phyloP scores from a whole-genome alignment of 2,888 invertebrate species.

The Cremastobaeus sp. region DNA sequence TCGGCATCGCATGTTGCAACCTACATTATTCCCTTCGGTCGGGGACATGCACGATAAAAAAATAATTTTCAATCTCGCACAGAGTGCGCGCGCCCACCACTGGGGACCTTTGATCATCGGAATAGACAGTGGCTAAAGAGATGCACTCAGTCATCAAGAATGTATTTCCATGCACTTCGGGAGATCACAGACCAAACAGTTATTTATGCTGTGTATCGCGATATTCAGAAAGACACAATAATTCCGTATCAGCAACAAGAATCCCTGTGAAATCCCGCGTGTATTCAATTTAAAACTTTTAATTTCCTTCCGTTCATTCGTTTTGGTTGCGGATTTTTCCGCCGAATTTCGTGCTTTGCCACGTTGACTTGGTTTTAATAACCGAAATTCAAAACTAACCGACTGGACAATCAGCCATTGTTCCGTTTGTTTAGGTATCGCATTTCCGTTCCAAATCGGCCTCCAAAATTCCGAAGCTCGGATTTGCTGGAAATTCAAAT shows the following conservation, averaged over 20 bases:
- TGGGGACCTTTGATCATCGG: conserved; percentile 59
- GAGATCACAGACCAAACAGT: conserved; percentile 49
- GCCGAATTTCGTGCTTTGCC: too few relatives aligned
- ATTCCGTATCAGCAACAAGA: conserved; percentile 13
- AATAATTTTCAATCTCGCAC: conserved; percentile 60
- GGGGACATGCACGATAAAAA: conserved; percentile 59
- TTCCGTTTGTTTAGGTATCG: too few relatives aligned
- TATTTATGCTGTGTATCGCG: conserved; percentile 43
- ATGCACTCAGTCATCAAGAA: conserved; percentile 57
- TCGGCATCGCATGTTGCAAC: conserved; percentile 45
- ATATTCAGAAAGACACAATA: conserved; percentile 8
- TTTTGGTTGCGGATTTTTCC: too few relatives aligned
- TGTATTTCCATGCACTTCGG: conserved; percentile 47
- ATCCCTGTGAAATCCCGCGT: too few relatives aligned
- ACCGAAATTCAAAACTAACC: too few relatives aligned
- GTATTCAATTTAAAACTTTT: too few relatives aligned
- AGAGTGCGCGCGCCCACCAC: conserved; percentile 41
- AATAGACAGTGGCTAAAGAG: conserved; percentile 55
- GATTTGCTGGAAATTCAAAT: too few relatives aligned
- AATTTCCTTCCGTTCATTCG: too few relatives aligned
- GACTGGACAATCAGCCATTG: too few relatives aligned
- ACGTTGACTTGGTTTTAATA: too few relatives aligned
- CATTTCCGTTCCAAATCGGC: too few relatives aligned
- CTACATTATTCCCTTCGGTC: conserved; percentile 54
- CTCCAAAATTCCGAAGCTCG: too few relatives aligned